Conservation (phyloP, 2,797 vertebrate genomes). For the Intellagama lesueurii region DNA sequence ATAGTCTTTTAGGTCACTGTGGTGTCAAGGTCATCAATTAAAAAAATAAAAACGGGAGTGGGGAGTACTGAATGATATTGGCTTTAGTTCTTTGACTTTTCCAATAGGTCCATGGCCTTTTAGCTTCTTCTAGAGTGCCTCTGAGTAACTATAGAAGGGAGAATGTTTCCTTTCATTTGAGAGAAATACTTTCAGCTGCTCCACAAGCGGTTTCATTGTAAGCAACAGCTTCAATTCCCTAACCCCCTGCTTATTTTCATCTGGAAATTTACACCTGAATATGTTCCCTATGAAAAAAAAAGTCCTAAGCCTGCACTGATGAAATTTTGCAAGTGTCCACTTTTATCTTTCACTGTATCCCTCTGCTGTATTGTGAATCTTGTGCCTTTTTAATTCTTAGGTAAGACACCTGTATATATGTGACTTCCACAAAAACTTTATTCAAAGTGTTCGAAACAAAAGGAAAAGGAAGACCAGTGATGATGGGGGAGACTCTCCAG, state of each 20-base stretch:
- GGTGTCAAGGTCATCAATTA: too few relatives aligned
- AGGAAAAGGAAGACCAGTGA: constrained; percentile 98
- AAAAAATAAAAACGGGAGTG: too few relatives aligned
- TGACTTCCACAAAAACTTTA: constrained; percentile 99
- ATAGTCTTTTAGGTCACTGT: too few relatives aligned
- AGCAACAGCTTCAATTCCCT: background rate
- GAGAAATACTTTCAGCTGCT: background rate
- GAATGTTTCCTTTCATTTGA: background rate
- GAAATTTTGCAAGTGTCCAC: background rate
- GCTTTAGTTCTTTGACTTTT: too few relatives aligned
- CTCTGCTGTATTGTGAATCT: background rate
- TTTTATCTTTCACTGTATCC: background rate
- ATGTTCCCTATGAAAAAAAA: background rate
- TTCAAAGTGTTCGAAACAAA: constrained; percentile 98
- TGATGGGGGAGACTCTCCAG: constrained; percentile 97
- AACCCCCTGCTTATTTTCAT: background rate
- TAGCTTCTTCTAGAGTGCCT: background rate
- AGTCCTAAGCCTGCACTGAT: background rate
- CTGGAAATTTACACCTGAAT: background rate
- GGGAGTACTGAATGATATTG: too few relatives aligned
- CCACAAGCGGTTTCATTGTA: background rate
- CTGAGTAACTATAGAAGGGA: too few relatives aligned
- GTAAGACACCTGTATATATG: constrained; percentile 98
- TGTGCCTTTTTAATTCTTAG: constrained; percentile 75
- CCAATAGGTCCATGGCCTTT: too few relatives aligned